Percentiles rank a stretch among this genome's conserved stretches.
Conservation (phyloP, 1,140 invertebrate species). For the Gryon sp. region DNA sequence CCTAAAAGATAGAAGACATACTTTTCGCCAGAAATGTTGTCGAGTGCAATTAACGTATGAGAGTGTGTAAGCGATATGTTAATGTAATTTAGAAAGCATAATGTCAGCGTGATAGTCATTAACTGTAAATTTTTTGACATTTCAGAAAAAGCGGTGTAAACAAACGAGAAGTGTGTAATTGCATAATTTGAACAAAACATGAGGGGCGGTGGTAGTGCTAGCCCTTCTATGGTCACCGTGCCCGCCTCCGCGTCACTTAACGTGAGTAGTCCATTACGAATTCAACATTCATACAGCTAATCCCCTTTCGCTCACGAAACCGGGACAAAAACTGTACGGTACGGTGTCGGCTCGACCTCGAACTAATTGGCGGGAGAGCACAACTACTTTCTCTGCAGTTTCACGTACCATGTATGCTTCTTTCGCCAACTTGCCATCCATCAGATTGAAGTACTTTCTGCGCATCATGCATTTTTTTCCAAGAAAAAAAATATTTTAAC, state of each 20-base stretch:
- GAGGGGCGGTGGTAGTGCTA: conserved; percentile 78
- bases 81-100: conserved; percentile 1
- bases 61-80: not conserved
- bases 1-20: no score
- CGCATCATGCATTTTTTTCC: conserved; percentile 43
- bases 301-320: conserved; percentile 65
- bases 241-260: conserved; percentile 73
- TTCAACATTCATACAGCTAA: conserved; percentile 61
- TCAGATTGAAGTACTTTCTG: conserved; percentile 41
- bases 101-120: conserved; percentile 10
- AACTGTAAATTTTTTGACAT: conserved; percentile 43
- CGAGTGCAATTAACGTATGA: not conserved
- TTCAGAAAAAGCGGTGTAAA: conserved; percentile 62
- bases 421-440: conserved; percentile 47
- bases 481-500: conserved; percentile 8
- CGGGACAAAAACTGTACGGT: conserved; percentile 62
- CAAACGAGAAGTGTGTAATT: conserved; percentile 41
- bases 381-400: conserved; percentile 61
- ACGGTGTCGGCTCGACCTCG: conserved; percentile 62
- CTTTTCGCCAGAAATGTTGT: no score
- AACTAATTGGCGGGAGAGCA: conserved; percentile 63
- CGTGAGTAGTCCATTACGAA: conserved; percentile 69
- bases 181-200: conserved; percentile 64
- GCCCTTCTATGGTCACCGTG: conserved; percentile 76
- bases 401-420: conserved; percentile 52